Evolutionary conservation across 2,888 invertebrate genomes (phyloP).

Genomic region (Malthinus seriepunctatus): DNA sequence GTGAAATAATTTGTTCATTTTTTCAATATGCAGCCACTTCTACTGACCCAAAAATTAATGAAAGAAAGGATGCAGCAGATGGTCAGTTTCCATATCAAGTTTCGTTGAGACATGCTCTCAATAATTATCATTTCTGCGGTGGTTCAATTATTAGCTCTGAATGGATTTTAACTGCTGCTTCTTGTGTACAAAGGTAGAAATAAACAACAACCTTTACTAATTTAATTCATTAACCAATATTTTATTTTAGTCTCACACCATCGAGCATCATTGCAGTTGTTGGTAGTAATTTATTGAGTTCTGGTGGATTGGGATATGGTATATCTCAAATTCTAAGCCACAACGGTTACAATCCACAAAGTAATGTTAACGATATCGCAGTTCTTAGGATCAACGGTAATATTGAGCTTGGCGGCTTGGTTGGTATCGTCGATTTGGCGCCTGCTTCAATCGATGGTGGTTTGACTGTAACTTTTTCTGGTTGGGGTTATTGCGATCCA

Average conservation of each 20-base stretch:
- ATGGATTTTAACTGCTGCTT: slow-evolving; percentile 57
- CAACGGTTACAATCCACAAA: slow-evolving; percentile 48
- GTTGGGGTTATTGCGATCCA: slow-evolving; percentile 54
- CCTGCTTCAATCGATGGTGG: not conserved
- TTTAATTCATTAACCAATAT: too few relatives aligned
- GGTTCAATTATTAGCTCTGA: slow-evolving; percentile 53
- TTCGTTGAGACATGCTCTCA: slow-evolving; percentile 47
- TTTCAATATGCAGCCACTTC: not conserved
- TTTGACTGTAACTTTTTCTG: slow-evolving; percentile 15
- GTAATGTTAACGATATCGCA: slow-evolving; percentile 32
- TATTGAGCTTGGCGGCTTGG: not conserved
- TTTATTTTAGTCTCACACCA: not conserved
- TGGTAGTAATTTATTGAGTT: slow-evolving; percentile 55
- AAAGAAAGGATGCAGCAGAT: slow-evolving; percentile 55
- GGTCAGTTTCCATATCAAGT: slow-evolving; percentile 54
- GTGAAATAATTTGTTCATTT: not conserved
- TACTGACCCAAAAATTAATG: slow-evolving; percentile 50
- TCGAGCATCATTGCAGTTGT: slow-evolving; percentile 49
- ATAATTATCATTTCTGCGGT: slow-evolving; percentile 54
- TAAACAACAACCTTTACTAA: not conserved
- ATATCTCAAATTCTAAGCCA: slow-evolving; percentile 53
- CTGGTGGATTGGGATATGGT: slow-evolving; percentile 53
- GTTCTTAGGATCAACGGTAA: slow-evolving; percentile 23
- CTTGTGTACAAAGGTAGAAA: slow-evolving; percentile 54
- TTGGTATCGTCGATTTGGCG: not conserved